Evolutionary conservation across 1,140 invertebrate genomes (phyloP).

Genomic region (Polyergus mexicanus): DNA sequence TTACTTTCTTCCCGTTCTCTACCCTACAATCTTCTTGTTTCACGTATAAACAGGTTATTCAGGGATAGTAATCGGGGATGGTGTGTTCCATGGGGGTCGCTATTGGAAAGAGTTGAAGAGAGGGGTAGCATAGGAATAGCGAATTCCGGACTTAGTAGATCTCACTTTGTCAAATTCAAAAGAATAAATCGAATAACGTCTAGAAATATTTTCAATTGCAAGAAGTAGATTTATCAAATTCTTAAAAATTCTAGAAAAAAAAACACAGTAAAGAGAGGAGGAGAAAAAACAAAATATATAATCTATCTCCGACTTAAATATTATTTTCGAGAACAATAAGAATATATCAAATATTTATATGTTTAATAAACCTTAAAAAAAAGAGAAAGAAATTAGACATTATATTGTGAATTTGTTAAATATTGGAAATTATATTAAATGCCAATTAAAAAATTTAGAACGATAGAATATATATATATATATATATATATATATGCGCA

Average conservation of each 20-base stretch:
- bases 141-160: conserved; percentile 34
- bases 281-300: background rate
- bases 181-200: conserved; percentile 72
- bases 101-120: conserved; percentile 62
- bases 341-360: background rate
- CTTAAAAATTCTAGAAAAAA: conserved; percentile 4
- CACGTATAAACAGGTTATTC: conserved; percentile 72
- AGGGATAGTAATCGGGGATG: conserved; percentile 55
- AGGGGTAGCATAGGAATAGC: conserved; percentile 37
- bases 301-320: background rate
- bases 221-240: conserved; percentile 23
- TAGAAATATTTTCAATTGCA: conserved; percentile 62
- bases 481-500: background rate
- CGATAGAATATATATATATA: background rate
- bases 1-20: conserved; percentile 57
- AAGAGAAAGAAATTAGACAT: background rate
- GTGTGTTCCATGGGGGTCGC: conserved; percentile 39
- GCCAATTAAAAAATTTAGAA: background rate
- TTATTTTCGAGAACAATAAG: background rate
- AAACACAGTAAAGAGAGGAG: too few relatives aligned
- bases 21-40: conserved; percentile 25
- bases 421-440: background rate
- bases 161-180: conserved; percentile 63
- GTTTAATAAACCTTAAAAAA: background rate
- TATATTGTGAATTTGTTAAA: background rate